Conservation (phyloP, 2,888 invertebrate species). For the Rhamnusium bicolor region DNA sequence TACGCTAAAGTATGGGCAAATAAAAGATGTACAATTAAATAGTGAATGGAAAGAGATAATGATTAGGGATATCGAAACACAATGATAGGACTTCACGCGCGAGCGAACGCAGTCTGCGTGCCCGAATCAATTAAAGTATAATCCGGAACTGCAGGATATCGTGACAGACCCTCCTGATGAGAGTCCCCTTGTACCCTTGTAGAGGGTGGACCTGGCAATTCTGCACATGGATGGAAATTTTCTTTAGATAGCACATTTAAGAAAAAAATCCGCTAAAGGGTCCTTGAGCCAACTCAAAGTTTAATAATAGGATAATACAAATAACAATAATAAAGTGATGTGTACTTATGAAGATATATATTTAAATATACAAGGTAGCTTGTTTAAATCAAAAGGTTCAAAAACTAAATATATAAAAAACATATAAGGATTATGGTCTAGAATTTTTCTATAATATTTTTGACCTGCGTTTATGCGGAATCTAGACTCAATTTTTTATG, state of each 20-base stretch:
- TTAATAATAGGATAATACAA: too few species aligned
- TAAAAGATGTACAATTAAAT: conserved; percentile 69
- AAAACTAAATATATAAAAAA: too few species aligned
- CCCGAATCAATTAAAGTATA: conserved; percentile 77
- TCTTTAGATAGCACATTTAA: neutral
- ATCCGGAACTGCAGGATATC: conserved; percentile 73
- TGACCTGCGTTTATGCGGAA: too few species aligned
- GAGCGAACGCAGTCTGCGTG: conserved; percentile 70
- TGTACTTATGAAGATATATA: too few species aligned
- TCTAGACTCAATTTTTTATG: too few species aligned
- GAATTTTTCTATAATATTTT: too few species aligned
- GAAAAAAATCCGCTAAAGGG: too few species aligned
- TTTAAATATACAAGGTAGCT: too few species aligned
- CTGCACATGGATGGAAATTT: conserved; percentile 19
- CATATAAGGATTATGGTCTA: too few species aligned
- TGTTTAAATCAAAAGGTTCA: too few species aligned
- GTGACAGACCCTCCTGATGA: conserved; percentile 61
- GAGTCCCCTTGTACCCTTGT: conserved; percentile 42
- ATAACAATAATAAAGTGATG: too few species aligned
- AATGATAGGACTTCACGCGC: conserved; percentile 70
- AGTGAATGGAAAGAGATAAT: conserved; percentile 69
- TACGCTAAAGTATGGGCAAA: conserved; percentile 50
- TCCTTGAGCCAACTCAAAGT: too few species aligned
- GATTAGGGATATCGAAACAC: conserved; percentile 70
- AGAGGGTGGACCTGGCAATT: conserved; percentile 45